Conservation (phyloP, 2,888 invertebrate genomes). For the Drosophila kambysellisi region DNA sequence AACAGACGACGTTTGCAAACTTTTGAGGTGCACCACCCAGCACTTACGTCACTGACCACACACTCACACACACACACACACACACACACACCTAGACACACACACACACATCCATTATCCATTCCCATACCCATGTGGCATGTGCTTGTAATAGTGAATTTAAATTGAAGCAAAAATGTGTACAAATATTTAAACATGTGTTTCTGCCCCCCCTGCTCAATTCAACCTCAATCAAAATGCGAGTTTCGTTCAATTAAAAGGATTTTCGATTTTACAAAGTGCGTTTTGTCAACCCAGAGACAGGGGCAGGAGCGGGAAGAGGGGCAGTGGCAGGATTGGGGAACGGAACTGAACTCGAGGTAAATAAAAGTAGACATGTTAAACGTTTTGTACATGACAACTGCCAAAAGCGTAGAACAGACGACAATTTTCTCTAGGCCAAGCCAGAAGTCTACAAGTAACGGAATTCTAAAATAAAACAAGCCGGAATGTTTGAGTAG, state of each 20-base stretch:
- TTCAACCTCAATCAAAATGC: constrained; percentile 42
- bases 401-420: constrained; percentile 52
- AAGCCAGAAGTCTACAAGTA: constrained; percentile 53
- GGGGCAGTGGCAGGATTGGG: background rate
- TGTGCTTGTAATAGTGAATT: constrained; percentile 65
- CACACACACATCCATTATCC: constrained; percentile 20
- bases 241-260: constrained; percentile 76
- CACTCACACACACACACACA: constrained; percentile 10
- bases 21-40: constrained; percentile 48
- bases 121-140: constrained; percentile 24
- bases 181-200: constrained; percentile 71
- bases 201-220: background rate
- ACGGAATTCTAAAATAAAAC: constrained; percentile 45
- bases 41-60: constrained; percentile 49
- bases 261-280: constrained; percentile 77
- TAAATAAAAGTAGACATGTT: constrained; percentile 76
- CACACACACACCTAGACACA: background rate
- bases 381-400: constrained; percentile 73
- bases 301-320: no score
- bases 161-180: constrained; percentile 74
- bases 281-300: constrained; percentile 51
- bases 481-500: fast-evolving
- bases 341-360: constrained; percentile 44
- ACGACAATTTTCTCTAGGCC: constrained; percentile 36
- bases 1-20: constrained; percentile 31